These are phyloP conservation scores for Cerastoderma edule DNA, from an alignment of 2,888 invertebrate species.

Conservation along the genomic window DNA sequence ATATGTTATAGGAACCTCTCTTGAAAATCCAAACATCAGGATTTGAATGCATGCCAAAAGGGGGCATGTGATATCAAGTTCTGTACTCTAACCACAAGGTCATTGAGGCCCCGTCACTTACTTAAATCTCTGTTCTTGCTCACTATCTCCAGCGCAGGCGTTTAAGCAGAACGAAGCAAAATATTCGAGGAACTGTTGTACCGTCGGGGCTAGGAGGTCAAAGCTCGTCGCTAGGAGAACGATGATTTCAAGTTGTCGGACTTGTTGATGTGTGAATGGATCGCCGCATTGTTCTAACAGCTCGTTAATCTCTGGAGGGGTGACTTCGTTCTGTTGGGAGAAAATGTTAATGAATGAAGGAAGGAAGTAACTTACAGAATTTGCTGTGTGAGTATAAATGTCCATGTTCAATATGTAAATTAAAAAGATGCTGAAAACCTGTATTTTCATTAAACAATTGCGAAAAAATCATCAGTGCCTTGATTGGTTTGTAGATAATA, in stretches of 20 bases:
- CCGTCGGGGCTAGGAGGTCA: constrained; percentile 74
- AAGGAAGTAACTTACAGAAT: too few species aligned
- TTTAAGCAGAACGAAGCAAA: constrained; percentile 63
- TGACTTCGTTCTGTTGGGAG: constrained; percentile 72
- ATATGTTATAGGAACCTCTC: not conserved
- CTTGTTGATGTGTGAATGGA: constrained; percentile 67
- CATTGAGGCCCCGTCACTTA: constrained; percentile 15
- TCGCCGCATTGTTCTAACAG: constrained; percentile 67
- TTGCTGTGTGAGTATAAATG: too few species aligned
- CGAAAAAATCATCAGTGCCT: too few species aligned
- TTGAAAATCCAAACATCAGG: not conserved
- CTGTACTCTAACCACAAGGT: not conserved
- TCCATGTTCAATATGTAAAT: too few species aligned
- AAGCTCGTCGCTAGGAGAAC: constrained; percentile 72
- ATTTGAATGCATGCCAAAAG: not conserved
- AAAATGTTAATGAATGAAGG: too few species aligned
- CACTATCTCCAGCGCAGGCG: constrained; percentile 35
- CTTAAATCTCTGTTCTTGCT: constrained; percentile 43
- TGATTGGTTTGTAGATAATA: too few species aligned
- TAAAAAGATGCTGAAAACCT: too few species aligned
- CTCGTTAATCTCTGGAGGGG: constrained; percentile 73
- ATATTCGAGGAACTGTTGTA: constrained; percentile 75
- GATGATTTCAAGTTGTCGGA: constrained; percentile 71
- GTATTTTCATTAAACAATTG: too few species aligned
- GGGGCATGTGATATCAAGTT: not conserved